Evolutionary conservation across 2,888 invertebrate species (phyloP), one percentile per base, ranked within the genome.

Genomic region (Dioctria linearis): DNA sequence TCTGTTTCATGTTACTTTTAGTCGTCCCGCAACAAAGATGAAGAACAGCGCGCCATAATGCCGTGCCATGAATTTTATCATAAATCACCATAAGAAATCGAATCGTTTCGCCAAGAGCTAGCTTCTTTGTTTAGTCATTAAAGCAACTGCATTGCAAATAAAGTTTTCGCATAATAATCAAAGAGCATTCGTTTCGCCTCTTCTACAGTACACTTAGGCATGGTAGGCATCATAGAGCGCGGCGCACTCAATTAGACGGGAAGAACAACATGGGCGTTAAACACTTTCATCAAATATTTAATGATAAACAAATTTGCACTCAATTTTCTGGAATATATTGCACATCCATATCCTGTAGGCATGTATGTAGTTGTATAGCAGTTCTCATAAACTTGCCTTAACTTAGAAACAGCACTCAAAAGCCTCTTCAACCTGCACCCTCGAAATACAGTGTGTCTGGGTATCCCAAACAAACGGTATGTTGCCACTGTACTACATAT

Each of bases 241-340:
- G 13, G 61, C 49, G 51, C 2, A 63, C 76, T 76, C 76, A 76
- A 76, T 76, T 76, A 76, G 76, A 61, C n/a, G 61, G 61, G 42
- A 61, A 46, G 63, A 39, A 49, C 49, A 76, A 76, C 76, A 76
- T 46, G 63, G 63, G 63, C 76, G 76, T 63, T 76, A 76, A 76
- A 76, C 76, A 63, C 76, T 76, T 63, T 63, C 76, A 63, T 76
- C 63, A 76, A 76, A 76, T 76, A 76, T 76, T 76, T 63, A 76
- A 61, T 39, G 37, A 49, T 63, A 76, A 76, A 76, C 76, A 76
- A 76, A 76, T 76, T 76, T 76, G 61, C 76, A 61, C 76, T 76
- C 76, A 76, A 76, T 63, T 76, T 63, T 76, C 63, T 63, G 63
- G 76, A 63, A 63, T 61, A 76, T 46, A 63, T 75, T 76, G 76